phyloP scores from a whole-genome alignment of 2,797 vertebrate species.

The Pangasius larnaudii region DNA sequence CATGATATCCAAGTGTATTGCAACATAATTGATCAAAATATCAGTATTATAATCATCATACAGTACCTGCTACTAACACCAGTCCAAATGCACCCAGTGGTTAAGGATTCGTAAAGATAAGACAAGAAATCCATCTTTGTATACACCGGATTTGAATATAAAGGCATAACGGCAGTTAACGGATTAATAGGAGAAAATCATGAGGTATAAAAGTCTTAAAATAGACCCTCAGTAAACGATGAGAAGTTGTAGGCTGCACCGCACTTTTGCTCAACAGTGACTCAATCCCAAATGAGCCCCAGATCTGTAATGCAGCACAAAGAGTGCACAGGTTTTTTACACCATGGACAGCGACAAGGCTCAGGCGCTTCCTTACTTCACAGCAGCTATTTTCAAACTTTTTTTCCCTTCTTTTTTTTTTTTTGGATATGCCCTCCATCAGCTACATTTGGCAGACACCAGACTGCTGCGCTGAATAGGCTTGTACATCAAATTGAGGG shows the following conservation, averaged over 20 bases:
- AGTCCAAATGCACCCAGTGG: neutral
- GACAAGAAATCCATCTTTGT: neutral
- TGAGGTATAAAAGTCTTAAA: neutral
- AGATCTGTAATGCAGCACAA: neutral
- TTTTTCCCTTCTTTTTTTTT: neutral
- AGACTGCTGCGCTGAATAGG: too few relatives aligned
- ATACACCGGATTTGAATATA: neutral
- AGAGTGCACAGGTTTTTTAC: neutral
- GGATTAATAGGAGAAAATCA: neutral
- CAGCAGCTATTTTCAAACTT: neutral
- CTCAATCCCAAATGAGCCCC: neutral
- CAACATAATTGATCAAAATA: neutral
- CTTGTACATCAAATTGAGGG: neutral
- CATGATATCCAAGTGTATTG: neutral
- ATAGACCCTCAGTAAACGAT: neutral
- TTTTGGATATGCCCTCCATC: neutral
- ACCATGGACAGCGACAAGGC: neutral
- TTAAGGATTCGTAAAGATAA: neutral
- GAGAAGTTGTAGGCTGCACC: neutral
- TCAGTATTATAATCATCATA: neutral
- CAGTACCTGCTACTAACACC: neutral
- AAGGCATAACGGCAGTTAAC: neutral
- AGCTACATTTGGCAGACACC: neutral
- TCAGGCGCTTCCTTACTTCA: neutral
- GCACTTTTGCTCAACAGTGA: neutral